These are phyloP conservation scores for Tenthredo livida DNA, from an alignment of 2,888 invertebrate genomes.

Conservation along the genomic window DNA sequence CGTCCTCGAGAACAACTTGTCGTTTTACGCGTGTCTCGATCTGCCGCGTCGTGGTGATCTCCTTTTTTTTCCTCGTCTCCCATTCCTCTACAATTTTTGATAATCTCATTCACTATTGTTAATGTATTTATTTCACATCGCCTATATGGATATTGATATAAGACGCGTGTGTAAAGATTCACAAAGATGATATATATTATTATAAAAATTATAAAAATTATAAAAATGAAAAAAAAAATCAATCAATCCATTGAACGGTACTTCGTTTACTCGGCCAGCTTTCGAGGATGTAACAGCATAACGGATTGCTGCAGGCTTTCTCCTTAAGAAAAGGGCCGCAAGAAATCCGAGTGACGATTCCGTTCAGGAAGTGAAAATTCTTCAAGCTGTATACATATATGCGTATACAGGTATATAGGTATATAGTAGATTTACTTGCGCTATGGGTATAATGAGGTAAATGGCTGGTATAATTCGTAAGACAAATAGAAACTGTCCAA, in stretches of 20 bases:
- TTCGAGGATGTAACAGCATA: constrained; percentile 13
- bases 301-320: constrained; percentile 41
- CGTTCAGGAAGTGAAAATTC: constrained; percentile 40
- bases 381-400: constrained; percentile 55
- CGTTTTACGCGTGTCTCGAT: constrained; percentile 95
- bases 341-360: constrained; percentile 27
- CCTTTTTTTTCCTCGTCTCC: constrained; percentile 94
- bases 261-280: not conserved
- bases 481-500: constrained; percentile 25
- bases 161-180: not conserved
- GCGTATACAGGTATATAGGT: not conserved
- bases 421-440: not conserved
- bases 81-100: constrained; percentile 87
- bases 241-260: constrained; percentile 30
- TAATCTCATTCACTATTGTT: not conserved
- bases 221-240: not conserved
- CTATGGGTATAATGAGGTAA: not conserved
- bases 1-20: constrained; percentile 93
- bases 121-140: no score
- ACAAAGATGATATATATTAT: no score
- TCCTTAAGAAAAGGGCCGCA: constrained; percentile 46
- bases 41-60: constrained; percentile 93
- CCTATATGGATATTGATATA: not conserved
- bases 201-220: no score
- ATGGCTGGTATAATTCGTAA: not conserved